Evolutionary conservation across 2,888 invertebrate species (phyloP).

Genomic region (Venustoraphidia nigricollis): DNA sequence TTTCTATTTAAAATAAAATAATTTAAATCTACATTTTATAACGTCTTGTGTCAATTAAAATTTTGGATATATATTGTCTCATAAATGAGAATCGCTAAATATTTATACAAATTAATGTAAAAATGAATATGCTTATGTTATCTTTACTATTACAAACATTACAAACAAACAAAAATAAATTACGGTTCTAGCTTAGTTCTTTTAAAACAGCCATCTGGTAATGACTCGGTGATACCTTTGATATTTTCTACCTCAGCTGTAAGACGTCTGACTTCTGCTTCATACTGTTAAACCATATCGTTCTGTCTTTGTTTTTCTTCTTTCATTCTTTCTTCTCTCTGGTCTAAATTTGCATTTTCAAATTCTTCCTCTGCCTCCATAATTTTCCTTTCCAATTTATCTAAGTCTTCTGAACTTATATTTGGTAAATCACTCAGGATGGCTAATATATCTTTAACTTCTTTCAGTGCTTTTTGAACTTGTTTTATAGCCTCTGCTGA

Average conservation of each 20-base stretch:
- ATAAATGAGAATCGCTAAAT: too few relatives aligned
- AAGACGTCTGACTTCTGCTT: conserved; percentile 55
- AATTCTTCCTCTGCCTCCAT: conserved; percentile 55
- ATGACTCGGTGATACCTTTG: conserved; percentile 58
- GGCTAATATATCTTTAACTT: conserved; percentile 61
- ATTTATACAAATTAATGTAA: too few relatives aligned
- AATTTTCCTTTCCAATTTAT: conserved; percentile 43
- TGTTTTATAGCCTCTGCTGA: conserved; percentile 67
- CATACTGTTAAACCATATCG: conserved; percentile 65
- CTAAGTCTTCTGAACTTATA: conserved; percentile 50
- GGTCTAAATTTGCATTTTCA: conserved; percentile 55
- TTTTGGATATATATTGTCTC: too few relatives aligned
- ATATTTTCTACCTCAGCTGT: conserved; percentile 68
- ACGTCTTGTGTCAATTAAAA: too few relatives aligned
- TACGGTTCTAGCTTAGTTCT: conserved; percentile 59
- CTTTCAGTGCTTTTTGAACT: conserved; percentile 63
- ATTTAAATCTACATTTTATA: too few relatives aligned
- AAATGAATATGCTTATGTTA: too few relatives aligned
- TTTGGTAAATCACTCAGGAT: conserved; percentile 61
- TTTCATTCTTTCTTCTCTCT: conserved; percentile 55
- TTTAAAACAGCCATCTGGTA: conserved; percentile 71
- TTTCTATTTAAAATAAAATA: too few relatives aligned
- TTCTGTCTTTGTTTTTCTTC: conserved; percentile 36
- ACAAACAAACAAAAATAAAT: conserved; percentile 6
- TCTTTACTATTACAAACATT: too few relatives aligned